Conservation (phyloP, 2,888 invertebrate species). For the Steinernema carpocapsae region DNA sequence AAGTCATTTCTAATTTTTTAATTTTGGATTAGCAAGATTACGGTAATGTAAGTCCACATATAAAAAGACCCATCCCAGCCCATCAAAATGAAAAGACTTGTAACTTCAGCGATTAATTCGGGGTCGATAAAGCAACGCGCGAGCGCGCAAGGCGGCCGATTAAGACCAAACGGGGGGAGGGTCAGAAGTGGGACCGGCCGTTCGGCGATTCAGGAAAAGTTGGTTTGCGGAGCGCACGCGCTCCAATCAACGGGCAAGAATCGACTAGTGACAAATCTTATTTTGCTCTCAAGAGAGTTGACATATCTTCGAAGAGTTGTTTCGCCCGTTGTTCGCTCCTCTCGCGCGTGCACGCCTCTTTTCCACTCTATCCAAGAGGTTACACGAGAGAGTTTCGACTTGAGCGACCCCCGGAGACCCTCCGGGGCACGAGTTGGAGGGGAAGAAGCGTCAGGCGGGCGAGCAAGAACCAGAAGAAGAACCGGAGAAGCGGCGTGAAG, state of each 20-base stretch:
- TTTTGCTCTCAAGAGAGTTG: conserved; percentile 34
- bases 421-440: conserved; percentile 6
- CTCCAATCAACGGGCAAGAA: conserved; percentile 33
- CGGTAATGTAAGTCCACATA: background rate
- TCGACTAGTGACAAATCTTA: conserved; percentile 35
- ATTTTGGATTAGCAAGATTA: conserved; percentile 6
- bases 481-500: background rate
- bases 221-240: conserved; percentile 20
- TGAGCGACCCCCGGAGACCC: conserved; percentile 33
- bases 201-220: conserved; percentile 32
- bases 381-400: conserved; percentile 25
- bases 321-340: conserved; percentile 25
- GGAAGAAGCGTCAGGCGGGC: background rate
- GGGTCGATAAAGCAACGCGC: background rate
- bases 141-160: background rate
- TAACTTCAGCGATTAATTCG: background rate
- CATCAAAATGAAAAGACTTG: background rate
- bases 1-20: no score
- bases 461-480: background rate
- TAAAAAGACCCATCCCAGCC: no score
- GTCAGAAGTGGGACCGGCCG: conserved; percentile 14
- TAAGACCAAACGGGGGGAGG: background rate
- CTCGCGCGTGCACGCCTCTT: conserved; percentile 31
- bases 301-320: conserved; percentile 32
- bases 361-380: conserved; percentile 30